Percentiles rank a stretch among this genome's conserved stretches.
phyloP scores from a whole-genome alignment of 2,888 invertebrate genomes.

The Pedicia rivosa region DNA sequence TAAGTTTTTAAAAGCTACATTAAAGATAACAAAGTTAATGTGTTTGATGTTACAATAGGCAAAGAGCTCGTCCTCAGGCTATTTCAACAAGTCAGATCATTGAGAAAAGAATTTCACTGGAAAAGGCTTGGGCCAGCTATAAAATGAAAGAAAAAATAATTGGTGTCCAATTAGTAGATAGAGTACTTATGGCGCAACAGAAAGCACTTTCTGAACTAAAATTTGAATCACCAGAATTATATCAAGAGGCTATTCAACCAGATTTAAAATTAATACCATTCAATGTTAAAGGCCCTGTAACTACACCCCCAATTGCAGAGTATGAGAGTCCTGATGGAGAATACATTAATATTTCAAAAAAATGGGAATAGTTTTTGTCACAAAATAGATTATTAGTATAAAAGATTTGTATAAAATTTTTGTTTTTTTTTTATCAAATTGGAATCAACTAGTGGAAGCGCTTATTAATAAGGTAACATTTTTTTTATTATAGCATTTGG shows the following conservation, averaged over 20 bases:
- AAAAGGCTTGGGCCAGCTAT: slow-evolving; percentile 62
- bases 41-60: slow-evolving; percentile 21
- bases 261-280: slow-evolving; percentile 57
- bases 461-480: no score
- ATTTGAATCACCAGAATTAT: slow-evolving; percentile 70
- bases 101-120: slow-evolving; percentile 46
- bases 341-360: slow-evolving; percentile 64
- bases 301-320: slow-evolving; percentile 66
- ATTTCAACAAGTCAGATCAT: slow-evolving; percentile 37
- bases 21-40: slow-evolving; percentile 2
- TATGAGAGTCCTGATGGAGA: slow-evolving; percentile 84
- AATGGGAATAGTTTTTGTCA: slow-evolving; percentile 41
- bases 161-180: slow-evolving; percentile 52
- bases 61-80: slow-evolving; percentile 34
- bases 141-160: slow-evolving; percentile 44
- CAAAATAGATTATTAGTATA: background rate
- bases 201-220: slow-evolving; percentile 67
- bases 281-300: slow-evolving; percentile 52
- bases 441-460: no score
- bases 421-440: no score
- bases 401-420: background rate
- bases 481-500: no score
- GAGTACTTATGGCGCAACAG: slow-evolving; percentile 49
- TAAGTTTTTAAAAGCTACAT: slow-evolving; percentile 24
- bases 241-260: slow-evolving; percentile 70